Conservation (phyloP, 2,113 vertebrate species). For the Ailuropoda melanoleuca region DNA sequence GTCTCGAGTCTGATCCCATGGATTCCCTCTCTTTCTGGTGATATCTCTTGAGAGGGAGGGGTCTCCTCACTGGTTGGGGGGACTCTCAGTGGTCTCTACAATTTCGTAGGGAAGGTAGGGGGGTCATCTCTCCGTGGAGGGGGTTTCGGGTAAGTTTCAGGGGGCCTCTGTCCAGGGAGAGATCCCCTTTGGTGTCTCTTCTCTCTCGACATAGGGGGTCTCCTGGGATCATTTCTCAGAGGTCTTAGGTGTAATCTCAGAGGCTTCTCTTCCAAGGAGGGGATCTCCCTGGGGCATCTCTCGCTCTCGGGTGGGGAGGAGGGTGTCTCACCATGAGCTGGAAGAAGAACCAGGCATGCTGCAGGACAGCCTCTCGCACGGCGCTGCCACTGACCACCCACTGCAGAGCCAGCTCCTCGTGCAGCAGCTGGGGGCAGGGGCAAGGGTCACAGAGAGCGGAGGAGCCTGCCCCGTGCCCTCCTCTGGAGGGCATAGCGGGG, state of each 20-base stretch:
- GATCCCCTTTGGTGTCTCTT: background rate
- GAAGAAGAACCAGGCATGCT: conserved; percentile 95
- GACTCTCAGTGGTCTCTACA: background rate
- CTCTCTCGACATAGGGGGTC: background rate
- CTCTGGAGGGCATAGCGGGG: background rate
- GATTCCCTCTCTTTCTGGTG: background rate
- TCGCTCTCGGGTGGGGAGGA: rapidly evolving
- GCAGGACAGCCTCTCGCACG: conserved; percentile 89
- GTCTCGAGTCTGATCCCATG: background rate
- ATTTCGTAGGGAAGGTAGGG: background rate
- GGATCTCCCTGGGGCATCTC: background rate
- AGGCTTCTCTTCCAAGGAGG: background rate
- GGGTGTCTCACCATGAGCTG: conserved; percentile 89
- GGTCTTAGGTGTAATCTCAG: background rate
- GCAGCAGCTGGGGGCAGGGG: conserved; percentile 84
- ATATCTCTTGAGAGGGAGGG: background rate
- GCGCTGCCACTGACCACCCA: conserved; percentile 93
- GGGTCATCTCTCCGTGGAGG: background rate
- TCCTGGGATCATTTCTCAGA: background rate
- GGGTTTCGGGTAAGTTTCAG: background rate
- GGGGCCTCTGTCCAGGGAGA: background rate
- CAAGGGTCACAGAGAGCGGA: background rate
- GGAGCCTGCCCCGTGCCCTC: rapidly evolving
- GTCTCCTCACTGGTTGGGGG: background rate
- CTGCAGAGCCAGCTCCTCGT: conserved; percentile 93